Evolutionary conservation across 64 coral and sea anemone species (phyloP), one percentile per base, ranked within the genome.

Genomic region (Porites lutea): DNA sequence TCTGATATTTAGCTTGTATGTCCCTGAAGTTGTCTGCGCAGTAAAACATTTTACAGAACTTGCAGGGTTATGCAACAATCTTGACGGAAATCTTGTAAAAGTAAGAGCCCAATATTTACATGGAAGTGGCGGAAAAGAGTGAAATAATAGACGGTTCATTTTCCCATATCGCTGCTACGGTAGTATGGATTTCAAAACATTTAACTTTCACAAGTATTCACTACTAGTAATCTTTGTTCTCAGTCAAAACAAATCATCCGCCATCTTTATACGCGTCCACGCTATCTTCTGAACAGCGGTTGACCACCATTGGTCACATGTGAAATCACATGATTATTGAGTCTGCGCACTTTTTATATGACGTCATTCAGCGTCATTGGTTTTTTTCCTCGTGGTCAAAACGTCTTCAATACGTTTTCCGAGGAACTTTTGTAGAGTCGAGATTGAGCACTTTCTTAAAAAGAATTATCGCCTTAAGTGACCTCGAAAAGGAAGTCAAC

Each of bases 371-470:
- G 48, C 5, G 0, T 48, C 45, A 51, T 75, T 52, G 16, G 47
- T 75, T 16, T 13, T 44, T 27, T 4, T 2, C 78, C 79, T 82
- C 79, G 79, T 82, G 79, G 23, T 16, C 3, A 19, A 78, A 64
- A 82, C 79, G 79, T 82, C 8, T 58, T 14, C 16, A 59, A 16
- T 60, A 82, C 79, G 79, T 82, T 64, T 59, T 81, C 13, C 47
- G 52, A 9, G 51, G 55, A 46, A 59, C 2, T 47, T 14, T 13
- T 2, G 3, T 46, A 22, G 37, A 3, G 12, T 23, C 0, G 9
- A 63, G 58, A 9, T 1, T 11, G 13, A 16, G 22, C 37, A 1
- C 8, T 15, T 19, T 8, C 8, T 51, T 52, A 7, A 6, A 6
- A 4, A 80, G 37, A 16, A 65, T 82, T 82, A 13, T 16, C 14